Base-by-base conservation (phyloP, 1,140 invertebrate species). In the Dysdera silvatica region DNA sequence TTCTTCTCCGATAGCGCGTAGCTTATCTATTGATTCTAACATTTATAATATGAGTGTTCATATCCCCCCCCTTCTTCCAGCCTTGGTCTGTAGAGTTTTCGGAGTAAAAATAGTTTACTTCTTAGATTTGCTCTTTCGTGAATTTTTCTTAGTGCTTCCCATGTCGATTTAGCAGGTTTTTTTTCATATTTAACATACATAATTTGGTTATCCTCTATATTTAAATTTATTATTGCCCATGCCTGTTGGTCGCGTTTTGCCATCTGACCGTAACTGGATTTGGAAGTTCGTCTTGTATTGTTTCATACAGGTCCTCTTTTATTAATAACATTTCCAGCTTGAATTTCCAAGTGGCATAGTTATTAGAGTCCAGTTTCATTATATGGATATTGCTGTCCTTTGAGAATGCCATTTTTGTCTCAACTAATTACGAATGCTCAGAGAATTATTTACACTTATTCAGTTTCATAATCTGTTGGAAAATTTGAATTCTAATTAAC, bases 81-180 rank as follows among this genome's bases (percentile, higher is more conserved):
- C 26, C 23, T 48, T 1, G 26, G 18, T n/a, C 14, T n/a, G 26
- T 48, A 48, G n/a, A 48, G 26, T 48, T 48, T 48, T 48, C 45
- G 8, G 10, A 48, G 45, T 2, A 48, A 24, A 48, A 20, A 48
- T 3, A 48, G 45, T 24, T 48, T 48, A 23, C 14, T n/a, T 2
- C n/a, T 48, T 48, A 48, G 6, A 4, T 48, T 48, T 8, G 18
- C 45, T 48, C 45, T 14, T 48, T 48, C 45, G 20, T 48, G 45
- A 10, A 23, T 48, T 14, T 23, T 48, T 23, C 4, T 48, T 2
- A 48, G 20, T 23, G 18, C 26, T 14, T 14, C 26, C 45, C 45
- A 48, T n/a, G 26, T 48, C 26, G 18, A n/a, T 48, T 48, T 48
- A n/a, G 45, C 45, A 14, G 45, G 18, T 53, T 53, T 53, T 29